Base-by-base conservation (phyloP, 2,113 vertebrate genomes). In the Phylloscopus trochiloides region DNA sequence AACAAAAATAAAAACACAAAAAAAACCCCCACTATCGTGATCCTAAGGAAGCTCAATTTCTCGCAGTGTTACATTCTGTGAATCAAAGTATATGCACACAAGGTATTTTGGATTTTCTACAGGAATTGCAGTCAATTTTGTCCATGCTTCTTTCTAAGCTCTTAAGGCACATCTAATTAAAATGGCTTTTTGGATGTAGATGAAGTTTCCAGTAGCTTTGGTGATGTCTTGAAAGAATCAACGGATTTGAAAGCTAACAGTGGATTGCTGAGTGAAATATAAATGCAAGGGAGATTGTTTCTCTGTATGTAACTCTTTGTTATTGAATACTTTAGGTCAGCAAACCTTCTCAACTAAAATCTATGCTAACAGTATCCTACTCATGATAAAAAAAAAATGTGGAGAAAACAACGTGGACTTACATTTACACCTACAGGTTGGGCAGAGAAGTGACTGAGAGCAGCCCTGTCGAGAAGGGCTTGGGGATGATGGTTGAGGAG, bases 381-480 rank as follows among this genome's bases (percentile, higher is more conserved):
- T 75, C 55, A 67, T 25, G 17, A n/a, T 42, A n/a, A 28, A 8
- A 88, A 86, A 88, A 34, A 79, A 79, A 48, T 10, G 25, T 13
- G 12, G 14, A 36, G 29, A n/a, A 36, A 63, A 57, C 17, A 67
- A 52, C 0, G 0, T 25, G 17, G 9, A 18, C 20, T 68, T 40
- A 16, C 2, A 75, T 26, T 40, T 70, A 59, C 20, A 21, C 3
- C 25, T 26, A 28, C 6, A 42, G 14, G 8, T 3, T 36, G 47
- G 24, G 20, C 47, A 61, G n/a, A 48, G 47, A 34, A 67, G 9
- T 25, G n/a, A 17, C 6, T 16, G 28, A 75, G 54, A 34, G 14
- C 20, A 61, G 38, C 38, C n/a, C n/a, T 47, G n/a, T 1, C 0
- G 0, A 81, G 38, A 61, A 47, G 9, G 52, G 12, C 3, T 40